A percentile compares a stretch with the other conserved stretches of the same genome.
Conservation (phyloP, 2,888 invertebrate genomes). For the Polia nebulosa region DNA sequence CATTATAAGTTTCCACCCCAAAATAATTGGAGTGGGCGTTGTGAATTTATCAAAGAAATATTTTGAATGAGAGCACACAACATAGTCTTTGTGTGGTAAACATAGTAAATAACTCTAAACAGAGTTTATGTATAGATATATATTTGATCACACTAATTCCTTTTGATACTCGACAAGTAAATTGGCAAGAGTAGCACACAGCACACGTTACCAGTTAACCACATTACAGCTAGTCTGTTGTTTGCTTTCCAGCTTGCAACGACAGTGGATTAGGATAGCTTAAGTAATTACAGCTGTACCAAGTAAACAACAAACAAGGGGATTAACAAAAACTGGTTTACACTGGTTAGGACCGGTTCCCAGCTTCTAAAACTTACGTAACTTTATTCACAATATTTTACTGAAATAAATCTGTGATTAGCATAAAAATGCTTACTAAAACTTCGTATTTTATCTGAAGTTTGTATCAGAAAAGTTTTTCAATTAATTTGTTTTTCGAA, state of each 20-base stretch:
- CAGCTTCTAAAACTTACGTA: slow-evolving; percentile 29
- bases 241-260: slow-evolving; percentile 58
- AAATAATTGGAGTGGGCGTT: slow-evolving; percentile 18
- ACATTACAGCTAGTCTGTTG: slow-evolving; percentile 54
- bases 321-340: slow-evolving; percentile 56
- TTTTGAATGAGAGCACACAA: slow-evolving; percentile 21
- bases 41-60: slow-evolving; percentile 15
- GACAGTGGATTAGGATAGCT: slow-evolving; percentile 59
- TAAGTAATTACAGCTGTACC: slow-evolving; percentile 61
- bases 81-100: slow-evolving; percentile 16
- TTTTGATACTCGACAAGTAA: slow-evolving; percentile 47
- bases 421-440: not conserved
- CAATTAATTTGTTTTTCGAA: slow-evolving; percentile 6
- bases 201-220: slow-evolving; percentile 54
- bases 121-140: slow-evolving; percentile 17
- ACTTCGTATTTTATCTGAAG: slow-evolving; percentile 21
- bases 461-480: slow-evolving; percentile 19
- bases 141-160: slow-evolving; percentile 50
- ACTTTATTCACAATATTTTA: slow-evolving; percentile 17
- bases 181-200: slow-evolving; percentile 58
- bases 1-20: slow-evolving; percentile 16
- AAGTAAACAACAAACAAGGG: slow-evolving; percentile 45
- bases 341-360: slow-evolving; percentile 39
- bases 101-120: slow-evolving; percentile 24
- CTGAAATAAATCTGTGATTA: slow-evolving; percentile 14